Evolutionary conservation across 2,888 invertebrate genomes (phyloP), one percentile per base, ranked within the genome.

Genomic region (Embidobia sp.): DNA sequence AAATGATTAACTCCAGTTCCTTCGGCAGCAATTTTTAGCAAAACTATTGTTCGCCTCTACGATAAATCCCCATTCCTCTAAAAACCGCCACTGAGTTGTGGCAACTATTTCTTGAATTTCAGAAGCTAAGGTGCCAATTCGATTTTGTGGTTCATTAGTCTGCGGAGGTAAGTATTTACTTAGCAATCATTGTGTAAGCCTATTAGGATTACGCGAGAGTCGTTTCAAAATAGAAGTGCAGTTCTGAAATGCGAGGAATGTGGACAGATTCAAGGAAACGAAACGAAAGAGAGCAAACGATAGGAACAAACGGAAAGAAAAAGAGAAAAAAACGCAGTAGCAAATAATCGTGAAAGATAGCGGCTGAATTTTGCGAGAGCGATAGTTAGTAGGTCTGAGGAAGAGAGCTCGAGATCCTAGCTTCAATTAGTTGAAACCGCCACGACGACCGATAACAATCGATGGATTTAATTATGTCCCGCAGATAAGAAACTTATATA

Each of bases 391-490:
- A 22, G 59, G 57, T 63, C 67, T 29, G 26, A 46, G 49, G 64
- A 53, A 35, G 40, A 31, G 33, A 22, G 37, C 29, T 37, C 53
- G 69, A 64, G 4, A 3, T 80, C 81, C 79, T 80, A 81, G 84
- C 84, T 88, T 88, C 88, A 88, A 88, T 88, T 88, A 88, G 88
- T 86, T 85, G 85, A 84, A 86, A 87, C 87, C 85, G 86, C 85
- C 85, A 83, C 81, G 80, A 81, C 82, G 81, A 80, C 69, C 82
- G 85, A 84, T 84, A 84, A 85, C 85, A 85, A 88, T 88, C 87
- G 86, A 84, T 84, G 82, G 85, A 87, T 88, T 88, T 88, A 87
- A 88, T 86, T 87, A 88, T 86, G 85, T 85, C 85, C 81, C 83
- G 81, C 83, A 84, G 87, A 88, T 88, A 88, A 86, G 84, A 77